Percentiles rank a stretch among this genome's conserved stretches.
Evolutionary conservation across 2,113 vertebrate species (phyloP).

Genomic region (Larimichthys crocea): DNA sequence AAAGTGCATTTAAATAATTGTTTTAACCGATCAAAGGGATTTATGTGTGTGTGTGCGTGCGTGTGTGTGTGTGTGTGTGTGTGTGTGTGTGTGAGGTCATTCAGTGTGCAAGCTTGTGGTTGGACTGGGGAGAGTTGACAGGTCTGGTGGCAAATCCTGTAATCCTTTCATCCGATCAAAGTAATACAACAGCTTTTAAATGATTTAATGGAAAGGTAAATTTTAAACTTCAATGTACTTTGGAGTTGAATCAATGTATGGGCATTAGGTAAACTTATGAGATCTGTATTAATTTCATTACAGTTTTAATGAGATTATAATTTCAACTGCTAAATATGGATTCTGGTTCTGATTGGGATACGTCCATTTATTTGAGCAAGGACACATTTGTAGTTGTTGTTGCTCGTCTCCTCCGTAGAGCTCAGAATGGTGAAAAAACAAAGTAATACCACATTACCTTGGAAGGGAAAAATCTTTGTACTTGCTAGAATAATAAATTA

Average conservation of each 20-base stretch:
- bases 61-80: slow-evolving; percentile 26
- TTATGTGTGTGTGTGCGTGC: slow-evolving; percentile 54
- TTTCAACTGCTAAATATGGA: not conserved
- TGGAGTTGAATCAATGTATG: slow-evolving; percentile 26
- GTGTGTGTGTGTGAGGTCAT: slow-evolving; percentile 48
- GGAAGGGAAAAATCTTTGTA: not conserved
- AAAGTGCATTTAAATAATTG: slow-evolving; percentile 87
- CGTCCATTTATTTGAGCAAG: not conserved
- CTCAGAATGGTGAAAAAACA: slow-evolving; percentile 25
- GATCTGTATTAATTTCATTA: not conserved
- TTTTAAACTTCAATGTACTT: slow-evolving; percentile 65
- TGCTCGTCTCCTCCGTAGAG: not conserved
- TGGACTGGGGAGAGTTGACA: slow-evolving; percentile 60
- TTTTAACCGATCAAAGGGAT: slow-evolving; percentile 82
- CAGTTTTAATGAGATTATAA: not conserved
- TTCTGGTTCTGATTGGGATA: not conserved
- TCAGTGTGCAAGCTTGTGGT: slow-evolving; percentile 49
- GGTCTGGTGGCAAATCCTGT: slow-evolving; percentile 77
- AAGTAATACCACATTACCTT: slow-evolving; percentile 22
- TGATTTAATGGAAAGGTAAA: slow-evolving; percentile 77
- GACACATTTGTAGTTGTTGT: not conserved
- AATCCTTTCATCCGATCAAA: slow-evolving; percentile 86
- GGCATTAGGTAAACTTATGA: not conserved
- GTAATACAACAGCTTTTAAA: slow-evolving; percentile 82
- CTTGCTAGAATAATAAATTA: slow-evolving; percentile 37